These are phyloP conservation scores for Montifringilla adamsi DNA, from an alignment of 2,113 vertebrate species.

Conservation along the genomic window DNA sequence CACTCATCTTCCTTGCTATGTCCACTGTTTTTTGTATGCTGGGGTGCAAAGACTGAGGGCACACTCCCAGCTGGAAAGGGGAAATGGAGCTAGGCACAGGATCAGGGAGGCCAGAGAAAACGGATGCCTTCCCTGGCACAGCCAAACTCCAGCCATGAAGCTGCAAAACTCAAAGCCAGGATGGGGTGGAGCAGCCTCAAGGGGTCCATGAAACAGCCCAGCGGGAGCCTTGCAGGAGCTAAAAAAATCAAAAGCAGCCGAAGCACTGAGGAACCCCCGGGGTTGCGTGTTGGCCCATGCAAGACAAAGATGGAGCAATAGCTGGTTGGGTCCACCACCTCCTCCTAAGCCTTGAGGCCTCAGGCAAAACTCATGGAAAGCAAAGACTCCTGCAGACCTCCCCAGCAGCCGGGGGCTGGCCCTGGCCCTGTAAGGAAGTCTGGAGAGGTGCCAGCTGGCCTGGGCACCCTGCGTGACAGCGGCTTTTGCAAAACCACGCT, in stretches of 20 bases:
- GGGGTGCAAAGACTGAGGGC: neutral
- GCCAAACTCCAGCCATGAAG: neutral
- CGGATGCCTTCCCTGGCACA: neutral
- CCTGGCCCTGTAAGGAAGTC: neutral
- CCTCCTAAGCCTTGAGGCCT: slow-evolving; percentile 6
- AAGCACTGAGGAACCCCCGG: neutral
- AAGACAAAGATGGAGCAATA: slow-evolving; percentile 49
- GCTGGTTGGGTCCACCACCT: neutral
- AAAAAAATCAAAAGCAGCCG: neutral
- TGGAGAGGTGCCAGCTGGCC: slow-evolving; percentile 46
- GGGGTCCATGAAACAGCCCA: neutral
- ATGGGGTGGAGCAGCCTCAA: neutral
- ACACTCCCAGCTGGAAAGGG: neutral
- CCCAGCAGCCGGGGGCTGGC: neutral
- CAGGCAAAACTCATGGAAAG: slow-evolving; percentile 55
- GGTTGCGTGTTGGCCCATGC: neutral
- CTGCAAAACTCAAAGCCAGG: neutral
- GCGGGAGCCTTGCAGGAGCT: neutral
- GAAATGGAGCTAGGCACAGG: neutral
- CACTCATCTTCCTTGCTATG: neutral
- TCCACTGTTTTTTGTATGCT: neutral
- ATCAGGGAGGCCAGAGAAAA: neutral
- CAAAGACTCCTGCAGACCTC: slow-evolving; percentile 35
- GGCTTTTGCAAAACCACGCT: neutral
- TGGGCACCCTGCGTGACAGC: slow-evolving; percentile 11